phyloP scores from a whole-genome alignment of 1,140 invertebrate species.

The Thereuonema tuberculata region DNA sequence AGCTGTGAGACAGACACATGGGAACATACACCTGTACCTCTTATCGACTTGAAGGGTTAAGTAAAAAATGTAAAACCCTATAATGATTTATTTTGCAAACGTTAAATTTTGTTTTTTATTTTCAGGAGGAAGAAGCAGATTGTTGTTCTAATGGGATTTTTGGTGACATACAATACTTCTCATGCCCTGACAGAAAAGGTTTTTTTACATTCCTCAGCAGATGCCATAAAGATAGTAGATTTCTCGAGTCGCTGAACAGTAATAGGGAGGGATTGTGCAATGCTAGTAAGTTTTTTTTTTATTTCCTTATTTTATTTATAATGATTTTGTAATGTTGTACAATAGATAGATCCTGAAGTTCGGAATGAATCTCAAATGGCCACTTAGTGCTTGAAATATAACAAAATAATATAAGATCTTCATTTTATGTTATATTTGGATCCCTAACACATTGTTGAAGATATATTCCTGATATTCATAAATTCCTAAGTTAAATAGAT shows the following conservation, averaged over 20 bases:
- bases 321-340: not conserved
- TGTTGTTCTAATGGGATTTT: slow-evolving; percentile 67
- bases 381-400: not conserved
- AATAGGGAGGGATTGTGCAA: not conserved
- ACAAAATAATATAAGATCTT: not conserved
- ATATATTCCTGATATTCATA: too few relatives aligned
- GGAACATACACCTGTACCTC: too few relatives aligned
- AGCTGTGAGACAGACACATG: too few relatives aligned
- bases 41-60: too few relatives aligned
- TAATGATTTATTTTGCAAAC: too few relatives aligned
- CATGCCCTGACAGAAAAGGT: slow-evolving; percentile 51
- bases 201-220: slow-evolving; percentile 61
- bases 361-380: not conserved
- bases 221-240: slow-evolving; percentile 60
- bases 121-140: too few relatives aligned
- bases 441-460: not conserved
- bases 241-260: slow-evolving; percentile 41
- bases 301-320: not conserved
- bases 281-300: not conserved
- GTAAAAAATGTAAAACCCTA: too few relatives aligned
- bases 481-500: too few relatives aligned
- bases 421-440: too few relatives aligned
- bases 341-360: not conserved
- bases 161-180: slow-evolving; percentile 52
- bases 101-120: too few relatives aligned